Evolutionary conservation across 2,113 vertebrate species (phyloP).

Genomic region (Scolopax mira): DNA sequence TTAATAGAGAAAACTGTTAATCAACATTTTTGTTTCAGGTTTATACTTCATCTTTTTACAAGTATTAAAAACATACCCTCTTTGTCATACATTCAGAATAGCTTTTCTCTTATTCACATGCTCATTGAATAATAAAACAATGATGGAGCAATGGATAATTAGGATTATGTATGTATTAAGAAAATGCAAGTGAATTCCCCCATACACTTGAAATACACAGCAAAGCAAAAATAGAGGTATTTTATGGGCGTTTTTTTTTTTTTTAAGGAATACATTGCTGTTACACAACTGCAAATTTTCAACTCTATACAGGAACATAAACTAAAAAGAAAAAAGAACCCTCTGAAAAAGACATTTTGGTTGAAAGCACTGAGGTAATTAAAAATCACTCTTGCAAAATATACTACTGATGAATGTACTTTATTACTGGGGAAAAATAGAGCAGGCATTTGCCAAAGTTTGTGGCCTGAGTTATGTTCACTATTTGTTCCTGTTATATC

Average conservation of each 20-base stretch:
- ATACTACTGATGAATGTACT: neutral
- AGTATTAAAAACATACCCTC: neutral
- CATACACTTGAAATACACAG: neutral
- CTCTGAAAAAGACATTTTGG: neutral
- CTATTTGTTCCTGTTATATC: neutral
- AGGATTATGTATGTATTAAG: neutral
- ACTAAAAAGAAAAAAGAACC: neutral
- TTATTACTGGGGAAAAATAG: neutral
- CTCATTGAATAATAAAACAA: too few species aligned
- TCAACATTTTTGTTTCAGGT: neutral
- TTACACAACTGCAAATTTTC: neutral
- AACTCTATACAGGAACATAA: neutral
- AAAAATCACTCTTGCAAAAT: neutral
- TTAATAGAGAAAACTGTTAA: neutral
- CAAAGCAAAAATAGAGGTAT: fast-evolving
- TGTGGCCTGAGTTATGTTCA: neutral
- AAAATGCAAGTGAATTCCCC: neutral
- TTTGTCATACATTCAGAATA: neutral
- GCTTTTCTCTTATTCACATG: neutral
- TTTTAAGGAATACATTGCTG: neutral
- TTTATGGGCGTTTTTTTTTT: neutral
- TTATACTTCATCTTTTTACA: neutral
- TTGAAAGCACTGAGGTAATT: neutral
- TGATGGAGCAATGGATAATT: neutral
- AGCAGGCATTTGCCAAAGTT: neutral